Base-by-base conservation (phyloP, 2,113 vertebrate genomes). In the Onychostoma macrolepis region DNA sequence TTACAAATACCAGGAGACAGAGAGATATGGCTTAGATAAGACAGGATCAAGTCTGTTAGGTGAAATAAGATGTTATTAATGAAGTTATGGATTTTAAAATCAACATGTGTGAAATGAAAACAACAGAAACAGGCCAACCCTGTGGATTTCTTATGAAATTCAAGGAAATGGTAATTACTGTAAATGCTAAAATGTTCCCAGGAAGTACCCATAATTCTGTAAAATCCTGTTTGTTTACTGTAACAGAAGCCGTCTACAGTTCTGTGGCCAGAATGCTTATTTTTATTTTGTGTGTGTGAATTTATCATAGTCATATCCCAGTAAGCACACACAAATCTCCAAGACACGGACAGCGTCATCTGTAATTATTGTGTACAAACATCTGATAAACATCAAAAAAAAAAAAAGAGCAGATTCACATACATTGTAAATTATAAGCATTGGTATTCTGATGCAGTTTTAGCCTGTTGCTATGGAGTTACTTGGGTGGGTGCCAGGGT, bases 101-200 rank as follows among this genome's bases (percentile, higher is more conserved):
- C 43, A 77, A 50, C 74, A 76, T 77, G 75, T 77, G 43, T 77
- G n/a, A 45, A 81, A 36, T 63, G n/a, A 81, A 67, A 45, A 82
- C 36, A 33, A 28, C 6, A 48, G 26, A 83, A 71, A 69, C 26
- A 17, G 17, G 43, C 24, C 6, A 24, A 21, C 8, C 63, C n/a
- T n/a, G 58, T 48, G 80, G 58, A 45, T 43, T 79, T 48, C 41
- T 33, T n/a, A 15, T 45, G 38, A 17, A 65, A 65, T 30, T 41
- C 15, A 21, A 45, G n/a, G 36, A 41, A 33, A 41, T 41, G 12
- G 36, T n/a, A 41, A 80, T 41, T 26, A 80, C 24, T 63, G 33
- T 61, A 26, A 80, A 80, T 61, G 78, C 10, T 61, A 8, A 80
- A 80, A 58, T 61, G 21, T 63, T 63, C 33, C 24, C 56, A 80